phyloP scores from a whole-genome alignment of 1,140 invertebrate genomes.

The Aporrectodea caliginosa region DNA sequence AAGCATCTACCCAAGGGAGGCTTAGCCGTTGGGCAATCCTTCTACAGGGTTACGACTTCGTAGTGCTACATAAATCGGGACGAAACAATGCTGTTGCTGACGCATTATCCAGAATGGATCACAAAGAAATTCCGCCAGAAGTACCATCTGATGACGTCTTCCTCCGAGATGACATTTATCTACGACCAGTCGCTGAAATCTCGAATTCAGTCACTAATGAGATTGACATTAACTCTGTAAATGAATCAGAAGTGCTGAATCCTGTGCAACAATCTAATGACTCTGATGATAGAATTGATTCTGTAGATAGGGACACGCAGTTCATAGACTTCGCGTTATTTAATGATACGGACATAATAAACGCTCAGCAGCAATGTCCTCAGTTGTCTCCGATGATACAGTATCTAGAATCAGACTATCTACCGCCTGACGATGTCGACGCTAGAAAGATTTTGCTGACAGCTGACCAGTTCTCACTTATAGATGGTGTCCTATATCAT shows the following conservation, averaged over 20 bases:
- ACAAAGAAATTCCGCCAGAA: not conserved
- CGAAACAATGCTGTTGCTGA: not conserved
- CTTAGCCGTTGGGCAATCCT: not conserved
- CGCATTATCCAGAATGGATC: not conserved
- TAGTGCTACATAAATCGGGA: not conserved
- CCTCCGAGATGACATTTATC: not conserved
- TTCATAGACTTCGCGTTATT: not conserved
- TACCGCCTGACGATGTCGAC: not conserved
- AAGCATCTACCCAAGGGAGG: not conserved
- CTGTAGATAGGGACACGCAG: not conserved
- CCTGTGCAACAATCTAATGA: too few species aligned
- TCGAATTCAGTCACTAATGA: not conserved
- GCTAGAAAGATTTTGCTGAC: not conserved
- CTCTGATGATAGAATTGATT: too few species aligned
- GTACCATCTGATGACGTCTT: not conserved
- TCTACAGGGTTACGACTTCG: not conserved
- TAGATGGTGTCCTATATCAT: not conserved
- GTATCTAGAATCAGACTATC: not conserved
- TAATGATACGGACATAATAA: not conserved
- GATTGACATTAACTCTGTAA: not conserved
- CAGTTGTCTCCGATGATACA: not conserved
- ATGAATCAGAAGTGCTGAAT: not conserved
- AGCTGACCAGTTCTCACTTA: not conserved
- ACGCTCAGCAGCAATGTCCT: not conserved
- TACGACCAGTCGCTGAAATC: not conserved